Base-by-base conservation (phyloP, 1,140 invertebrate genomes). In the Eriocheir sinensis region DNA sequence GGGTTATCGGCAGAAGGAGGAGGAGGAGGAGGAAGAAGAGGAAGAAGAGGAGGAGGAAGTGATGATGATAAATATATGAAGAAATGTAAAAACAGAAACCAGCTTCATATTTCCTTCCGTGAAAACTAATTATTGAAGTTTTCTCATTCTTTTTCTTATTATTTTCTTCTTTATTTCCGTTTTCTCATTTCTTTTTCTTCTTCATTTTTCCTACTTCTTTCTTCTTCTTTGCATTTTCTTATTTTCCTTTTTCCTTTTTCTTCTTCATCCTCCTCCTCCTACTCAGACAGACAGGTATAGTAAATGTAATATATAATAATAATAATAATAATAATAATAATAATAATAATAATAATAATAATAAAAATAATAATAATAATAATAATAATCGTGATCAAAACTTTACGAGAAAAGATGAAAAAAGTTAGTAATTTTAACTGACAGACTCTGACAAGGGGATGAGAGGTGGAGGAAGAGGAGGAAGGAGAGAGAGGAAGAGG, bases 201-300 rank as follows among this genome's bases (percentile, higher is more conserved):
- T 44, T 40, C 85, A 38, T 30, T 32, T 44, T 40, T 36, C 38
- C 36, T 32, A n/a, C n/a, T 36, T 88, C 36, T 32, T 44, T 88
- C 85, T 88, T 44, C 30, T 44, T 88, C 85, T 88, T 44, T 32
- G 8, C n/a, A 32, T 38, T n/a, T 88, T 44, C 30, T 48, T 88
- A 34, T 88, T 38, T 88, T 12, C n/a, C 34, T 15, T 1, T 41
- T 4, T 30, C n/a, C n/a, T 2, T 88, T 15, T 2, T 40, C 27
- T 88, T 88, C 38, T 88, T 41, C n/a, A 4, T 17, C 44, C 15
- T 88, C 32, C 36, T 12, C 27, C 17, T 86, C 83, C 36, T 27
- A 32, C 83, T 86, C 6, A 36, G 32, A 32, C 8, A 85, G 17
- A 85, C 9, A 85, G 12, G 2, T 34, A 36, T n/a, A 85, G 2